A percentile compares a stretch with the other conserved stretches of the same genome.
Evolutionary conservation across 2,797 vertebrate genomes (phyloP).

Genomic region (Carapus acus): DNA sequence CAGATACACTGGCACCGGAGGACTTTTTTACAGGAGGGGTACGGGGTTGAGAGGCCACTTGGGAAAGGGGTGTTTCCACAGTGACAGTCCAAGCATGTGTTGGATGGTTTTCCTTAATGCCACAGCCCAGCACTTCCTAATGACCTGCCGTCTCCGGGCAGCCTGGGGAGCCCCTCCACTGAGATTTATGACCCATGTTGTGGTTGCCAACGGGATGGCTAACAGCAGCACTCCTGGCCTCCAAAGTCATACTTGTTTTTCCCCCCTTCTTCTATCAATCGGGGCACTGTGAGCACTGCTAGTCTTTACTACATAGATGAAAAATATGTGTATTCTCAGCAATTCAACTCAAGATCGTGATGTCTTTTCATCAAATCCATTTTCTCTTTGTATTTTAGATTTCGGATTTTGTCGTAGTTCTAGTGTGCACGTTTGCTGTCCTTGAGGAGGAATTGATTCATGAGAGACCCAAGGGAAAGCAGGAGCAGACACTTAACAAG

Average conservation of each 20-base stretch:
- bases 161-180: conserved; percentile 55
- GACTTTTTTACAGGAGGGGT: conserved; percentile 24
- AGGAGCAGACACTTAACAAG: conserved; percentile 6
- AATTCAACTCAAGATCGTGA: not conserved
- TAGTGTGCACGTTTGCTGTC: conserved; percentile 25
- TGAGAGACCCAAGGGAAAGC: conserved; percentile 17
- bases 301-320: conserved; percentile 18
- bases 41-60: conserved; percentile 60
- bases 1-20: conserved; percentile 25
- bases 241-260: conserved; percentile 34
- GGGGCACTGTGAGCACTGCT: conserved; percentile 35
- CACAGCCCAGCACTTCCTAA: conserved; percentile 59
- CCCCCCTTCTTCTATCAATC: conserved; percentile 48
- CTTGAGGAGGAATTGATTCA: conserved; percentile 45
- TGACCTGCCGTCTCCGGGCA: conserved; percentile 61
- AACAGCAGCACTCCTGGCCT: conserved; percentile 32
- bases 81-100: conserved; percentile 54
- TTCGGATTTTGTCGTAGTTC: conserved; percentile 13
- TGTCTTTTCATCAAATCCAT: conserved; percentile 28
- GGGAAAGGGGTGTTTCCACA: conserved; percentile 63
- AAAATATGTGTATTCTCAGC: not conserved
- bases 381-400: conserved; percentile 17
- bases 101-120: conserved; percentile 54
- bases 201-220: conserved; percentile 44
- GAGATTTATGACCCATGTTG: conserved; percentile 67